Percentiles rank a stretch among this genome's conserved stretches.
Evolutionary conservation across 2,888 invertebrate genomes (phyloP).

Genomic region (Meghimatium bilineatum): DNA sequence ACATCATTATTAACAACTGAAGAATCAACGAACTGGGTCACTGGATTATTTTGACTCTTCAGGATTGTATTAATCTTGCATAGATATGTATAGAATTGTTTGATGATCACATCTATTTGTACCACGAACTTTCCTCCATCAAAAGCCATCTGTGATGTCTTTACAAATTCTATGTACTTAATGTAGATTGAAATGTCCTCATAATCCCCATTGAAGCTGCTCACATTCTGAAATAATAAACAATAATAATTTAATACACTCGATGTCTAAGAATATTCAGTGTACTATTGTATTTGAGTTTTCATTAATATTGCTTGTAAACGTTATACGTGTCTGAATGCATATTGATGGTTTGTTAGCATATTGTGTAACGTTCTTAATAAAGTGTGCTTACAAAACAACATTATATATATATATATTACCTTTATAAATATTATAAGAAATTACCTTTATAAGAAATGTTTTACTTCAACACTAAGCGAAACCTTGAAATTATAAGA

Average conservation of each 20-base stretch:
- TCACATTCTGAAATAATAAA: constrained; percentile 11
- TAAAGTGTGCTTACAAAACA: too few species aligned
- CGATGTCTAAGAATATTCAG: too few species aligned
- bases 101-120: background rate
- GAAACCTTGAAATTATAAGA: too few species aligned
- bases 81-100: background rate
- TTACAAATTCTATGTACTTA: background rate
- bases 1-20: background rate
- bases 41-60: background rate
- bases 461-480: too few species aligned
- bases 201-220: background rate
- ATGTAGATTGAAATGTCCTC: background rate
- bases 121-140: background rate
- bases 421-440: too few species aligned
- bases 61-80: constrained; percentile 13
- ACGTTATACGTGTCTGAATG: too few species aligned
- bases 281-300: too few species aligned
- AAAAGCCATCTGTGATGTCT: background rate
- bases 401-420: too few species aligned
- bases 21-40: constrained; percentile 10
- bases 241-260: background rate
- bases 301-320: too few species aligned
- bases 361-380: too few species aligned
- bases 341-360: too few species aligned
- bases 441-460: too few species aligned